These are phyloP conservation scores for Entomobrya proxima DNA, from an alignment of 2,888 invertebrate species.

Conservation along the genomic window DNA sequence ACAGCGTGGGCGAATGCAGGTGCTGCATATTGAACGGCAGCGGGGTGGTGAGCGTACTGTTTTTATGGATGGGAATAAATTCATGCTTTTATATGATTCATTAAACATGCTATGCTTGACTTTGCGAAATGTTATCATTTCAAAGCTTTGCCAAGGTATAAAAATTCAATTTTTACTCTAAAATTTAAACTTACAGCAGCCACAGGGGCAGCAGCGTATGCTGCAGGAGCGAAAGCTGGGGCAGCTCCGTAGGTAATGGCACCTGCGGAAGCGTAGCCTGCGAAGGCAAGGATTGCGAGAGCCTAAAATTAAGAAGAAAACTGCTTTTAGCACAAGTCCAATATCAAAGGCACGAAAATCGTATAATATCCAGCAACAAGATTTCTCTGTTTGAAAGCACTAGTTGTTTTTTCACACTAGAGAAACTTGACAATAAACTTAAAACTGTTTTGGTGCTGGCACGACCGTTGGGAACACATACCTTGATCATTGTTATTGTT, in stretches of 20 bases:
- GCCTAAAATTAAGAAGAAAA: constrained; percentile 1
- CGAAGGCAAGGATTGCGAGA: constrained; percentile 52
- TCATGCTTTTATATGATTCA: no score
- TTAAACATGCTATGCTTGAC: no score
- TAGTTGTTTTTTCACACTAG: background rate
- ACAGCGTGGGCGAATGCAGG: no score
- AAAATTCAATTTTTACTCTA: no score
- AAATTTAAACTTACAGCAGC: no score
- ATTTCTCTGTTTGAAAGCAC: background rate
- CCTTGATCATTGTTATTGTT: constrained; percentile 63
- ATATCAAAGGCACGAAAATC: background rate
- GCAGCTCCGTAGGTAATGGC: constrained; percentile 41
- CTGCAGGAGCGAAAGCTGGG: background rate
- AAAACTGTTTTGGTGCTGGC: background rate
- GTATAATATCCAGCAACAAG: background rate
- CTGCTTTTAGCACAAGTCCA: background rate
- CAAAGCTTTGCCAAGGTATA: no score
- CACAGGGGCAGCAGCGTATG: no score
- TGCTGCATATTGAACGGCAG: no score
- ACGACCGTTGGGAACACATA: constrained; percentile 18
- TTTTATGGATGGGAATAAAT: no score
- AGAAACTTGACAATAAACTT: background rate
- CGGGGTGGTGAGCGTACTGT: no score
- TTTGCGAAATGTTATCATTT: no score
- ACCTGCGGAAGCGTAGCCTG: constrained; percentile 25